Conservation (phyloP, 2,797 vertebrate genomes). For the Takifugu rubripes region DNA sequence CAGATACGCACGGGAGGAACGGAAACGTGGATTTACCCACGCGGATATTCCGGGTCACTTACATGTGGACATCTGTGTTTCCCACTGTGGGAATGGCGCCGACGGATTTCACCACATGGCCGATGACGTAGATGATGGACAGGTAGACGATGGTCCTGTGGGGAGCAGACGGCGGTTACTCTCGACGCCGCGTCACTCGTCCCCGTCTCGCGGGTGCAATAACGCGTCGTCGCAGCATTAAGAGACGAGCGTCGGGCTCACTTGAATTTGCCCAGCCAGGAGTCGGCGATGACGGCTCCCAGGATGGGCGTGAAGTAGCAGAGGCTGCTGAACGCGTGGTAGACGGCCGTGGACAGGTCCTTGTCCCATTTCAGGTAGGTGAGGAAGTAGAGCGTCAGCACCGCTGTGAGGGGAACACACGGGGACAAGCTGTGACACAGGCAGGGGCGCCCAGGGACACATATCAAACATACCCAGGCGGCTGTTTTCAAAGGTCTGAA, state of each 20-base stretch:
- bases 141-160: slow-evolving; percentile 95
- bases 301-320: slow-evolving; percentile 96
- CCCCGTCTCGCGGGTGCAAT: no score
- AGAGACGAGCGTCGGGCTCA: slow-evolving; percentile 61
- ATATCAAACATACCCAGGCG: no score
- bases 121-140: slow-evolving; percentile 90
- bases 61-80: slow-evolving; percentile 82
- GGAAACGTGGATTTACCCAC: no score
- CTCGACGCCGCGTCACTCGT: no score
- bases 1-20: no score
- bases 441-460: no score
- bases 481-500: no score
- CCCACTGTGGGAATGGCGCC: slow-evolving; percentile 89
- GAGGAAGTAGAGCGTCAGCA: slow-evolving; percentile 92
- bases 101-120: slow-evolving; percentile 92
- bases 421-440: background rate
- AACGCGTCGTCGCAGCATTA: no score
- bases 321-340: slow-evolving; percentile 91
- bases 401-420: slow-evolving; percentile 69
- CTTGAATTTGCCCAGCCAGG: slow-evolving; percentile 96
- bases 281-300: slow-evolving; percentile 92
- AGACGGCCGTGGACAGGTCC: slow-evolving; percentile 88
- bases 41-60: slow-evolving; percentile 57
- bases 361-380: slow-evolving; percentile 90
- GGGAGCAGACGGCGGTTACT: slow-evolving; percentile 36